Percentiles rank a stretch among this genome's conserved stretches.
These are phyloP conservation scores for Axea sp. DNA, from an alignment of 2,888 invertebrate genomes.

Conservation along the genomic window DNA sequence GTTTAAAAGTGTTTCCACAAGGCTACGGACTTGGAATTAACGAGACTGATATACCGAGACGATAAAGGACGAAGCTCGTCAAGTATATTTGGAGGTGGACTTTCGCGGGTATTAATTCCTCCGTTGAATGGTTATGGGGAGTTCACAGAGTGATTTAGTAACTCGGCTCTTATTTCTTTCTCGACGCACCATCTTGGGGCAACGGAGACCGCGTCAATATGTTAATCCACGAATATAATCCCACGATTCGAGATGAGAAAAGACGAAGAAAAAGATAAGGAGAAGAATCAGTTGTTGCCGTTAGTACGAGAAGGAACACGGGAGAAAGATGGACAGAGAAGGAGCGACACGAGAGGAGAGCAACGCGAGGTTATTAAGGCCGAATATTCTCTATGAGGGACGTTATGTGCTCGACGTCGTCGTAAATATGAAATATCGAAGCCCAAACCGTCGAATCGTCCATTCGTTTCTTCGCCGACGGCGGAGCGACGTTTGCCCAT, in stretches of 20 bases:
- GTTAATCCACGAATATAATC: slow-evolving; percentile 78
- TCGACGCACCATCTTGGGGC: slow-evolving; percentile 59
- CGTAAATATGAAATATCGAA: slow-evolving; percentile 79
- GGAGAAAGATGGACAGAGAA: slow-evolving; percentile 56
- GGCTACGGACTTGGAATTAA: slow-evolving; percentile 63
- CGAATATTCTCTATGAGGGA: slow-evolving; percentile 67
- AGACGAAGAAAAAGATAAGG: slow-evolving; percentile 55
- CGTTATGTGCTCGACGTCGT: slow-evolving; percentile 73
- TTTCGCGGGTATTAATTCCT: slow-evolving; percentile 72
- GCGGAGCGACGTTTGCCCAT: slow-evolving; percentile 52
- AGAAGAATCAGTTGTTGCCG: slow-evolving; percentile 46
- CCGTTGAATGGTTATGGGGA: slow-evolving; percentile 70
- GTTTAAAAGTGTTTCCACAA: too few relatives aligned
- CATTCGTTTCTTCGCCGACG: slow-evolving; percentile 61
- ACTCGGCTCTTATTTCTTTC: slow-evolving; percentile 71
- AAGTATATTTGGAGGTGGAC: slow-evolving; percentile 66
- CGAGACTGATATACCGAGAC: slow-evolving; percentile 64
- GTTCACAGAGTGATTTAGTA: slow-evolving; percentile 75
- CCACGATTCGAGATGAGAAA: slow-evolving; percentile 64
- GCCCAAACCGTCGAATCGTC: slow-evolving; percentile 66
- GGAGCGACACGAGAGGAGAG: slow-evolving; percentile 36
- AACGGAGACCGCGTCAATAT: slow-evolving; percentile 75
- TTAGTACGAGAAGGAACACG: slow-evolving; percentile 58
- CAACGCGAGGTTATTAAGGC: slow-evolving; percentile 73
- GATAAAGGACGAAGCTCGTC: slow-evolving; percentile 64